A percentile compares a stretch with the other conserved stretches of the same genome.
phyloP scores from a whole-genome alignment of 2,888 invertebrate genomes.

The Meloe dianella region DNA sequence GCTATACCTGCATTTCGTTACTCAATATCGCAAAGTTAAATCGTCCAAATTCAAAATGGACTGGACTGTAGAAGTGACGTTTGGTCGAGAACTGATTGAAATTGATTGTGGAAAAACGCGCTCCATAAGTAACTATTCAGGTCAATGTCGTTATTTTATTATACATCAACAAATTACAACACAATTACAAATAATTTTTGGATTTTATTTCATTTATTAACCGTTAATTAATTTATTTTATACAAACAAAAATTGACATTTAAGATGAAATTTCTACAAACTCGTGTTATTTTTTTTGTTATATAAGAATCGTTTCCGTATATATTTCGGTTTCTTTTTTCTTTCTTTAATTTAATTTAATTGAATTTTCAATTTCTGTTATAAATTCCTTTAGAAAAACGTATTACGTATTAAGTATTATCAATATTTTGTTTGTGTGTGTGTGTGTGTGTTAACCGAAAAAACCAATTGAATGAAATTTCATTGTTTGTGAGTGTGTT shows the following conservation, averaged over 20 bases:
- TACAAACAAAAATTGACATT: not conserved
- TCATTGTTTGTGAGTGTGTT: not conserved
- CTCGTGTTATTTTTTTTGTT: not conserved
- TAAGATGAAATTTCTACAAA: not conserved
- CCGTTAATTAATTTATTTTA: no score
- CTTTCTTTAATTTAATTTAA: not conserved
- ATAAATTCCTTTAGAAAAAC: not conserved
- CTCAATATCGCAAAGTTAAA: no score
- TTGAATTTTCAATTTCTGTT: not conserved
- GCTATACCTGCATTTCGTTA: no score
- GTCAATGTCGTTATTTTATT: constrained; percentile 29
- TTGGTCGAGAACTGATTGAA: not conserved
- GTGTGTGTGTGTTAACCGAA: not conserved
- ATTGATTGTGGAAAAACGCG: constrained; percentile 7
- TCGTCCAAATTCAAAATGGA: no score
- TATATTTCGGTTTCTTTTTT: not conserved
- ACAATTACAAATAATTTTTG: constrained; percentile 23
- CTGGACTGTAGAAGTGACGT: not conserved
- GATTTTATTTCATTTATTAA: not conserved
- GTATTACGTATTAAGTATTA: not conserved
- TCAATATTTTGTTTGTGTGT: not conserved
- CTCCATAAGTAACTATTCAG: constrained; percentile 21
- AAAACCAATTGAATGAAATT: not conserved
- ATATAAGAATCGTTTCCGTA: not conserved
- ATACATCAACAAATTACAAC: constrained; percentile 27